Percentiles rank a stretch among this genome's conserved stretches.
These are phyloP conservation scores for Sprattus sprattus DNA, from an alignment of 2,113 vertebrate species.

Conservation along the genomic window DNA sequence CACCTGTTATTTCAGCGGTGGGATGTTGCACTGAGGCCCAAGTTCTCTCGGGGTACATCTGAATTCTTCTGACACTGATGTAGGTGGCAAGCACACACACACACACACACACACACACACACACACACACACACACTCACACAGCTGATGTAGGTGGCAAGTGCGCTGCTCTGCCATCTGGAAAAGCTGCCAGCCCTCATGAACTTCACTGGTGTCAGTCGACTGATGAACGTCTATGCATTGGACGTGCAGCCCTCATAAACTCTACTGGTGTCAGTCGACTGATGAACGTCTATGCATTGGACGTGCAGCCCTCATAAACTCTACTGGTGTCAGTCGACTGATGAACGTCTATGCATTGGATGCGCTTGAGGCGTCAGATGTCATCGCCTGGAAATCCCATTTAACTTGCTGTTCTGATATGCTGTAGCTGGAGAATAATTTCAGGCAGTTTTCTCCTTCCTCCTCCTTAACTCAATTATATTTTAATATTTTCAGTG, in stretches of 20 bases:
- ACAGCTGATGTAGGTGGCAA: not conserved
- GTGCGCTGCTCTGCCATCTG: not conserved
- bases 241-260: not conserved
- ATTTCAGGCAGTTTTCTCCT: not conserved
- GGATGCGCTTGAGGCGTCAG: not conserved
- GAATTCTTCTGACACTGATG: not conserved
- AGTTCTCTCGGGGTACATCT: slow-evolving; percentile 4
- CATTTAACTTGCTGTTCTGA: not conserved
- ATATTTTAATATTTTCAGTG: not conserved
- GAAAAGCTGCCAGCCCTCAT: not conserved
- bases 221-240: not conserved
- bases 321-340: not conserved
- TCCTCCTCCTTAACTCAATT: not conserved
- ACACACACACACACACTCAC: too few species aligned
- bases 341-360: not conserved
- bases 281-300: too few species aligned
- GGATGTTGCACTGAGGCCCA: slow-evolving; percentile 1
- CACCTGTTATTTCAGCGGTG: not conserved
- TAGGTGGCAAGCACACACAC: not conserved
- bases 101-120: too few species aligned
- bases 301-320: not conserved
- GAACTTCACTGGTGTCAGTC: not conserved
- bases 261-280: too few species aligned
- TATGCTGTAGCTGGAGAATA: not conserved
- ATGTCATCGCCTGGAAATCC: not conserved